Evolutionary conservation across 2,113 vertebrate species (phyloP).

Genomic region (Phyllostomus hastatus): DNA sequence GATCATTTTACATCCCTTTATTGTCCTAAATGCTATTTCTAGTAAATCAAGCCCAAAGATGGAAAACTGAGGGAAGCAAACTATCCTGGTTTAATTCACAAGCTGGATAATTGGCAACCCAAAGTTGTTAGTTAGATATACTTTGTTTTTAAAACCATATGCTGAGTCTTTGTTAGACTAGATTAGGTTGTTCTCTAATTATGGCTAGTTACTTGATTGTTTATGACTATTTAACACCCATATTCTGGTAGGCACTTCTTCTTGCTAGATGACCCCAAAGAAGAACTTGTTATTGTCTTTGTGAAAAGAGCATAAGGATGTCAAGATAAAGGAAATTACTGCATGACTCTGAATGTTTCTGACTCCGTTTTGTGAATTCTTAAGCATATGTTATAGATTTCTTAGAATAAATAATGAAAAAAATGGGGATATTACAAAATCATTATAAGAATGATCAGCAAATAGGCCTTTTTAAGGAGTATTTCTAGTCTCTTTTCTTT

Average conservation of each 20-base stretch:
- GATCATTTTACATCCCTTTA: slow-evolving; percentile 6
- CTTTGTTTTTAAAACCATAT: slow-evolving; percentile 22
- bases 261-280: not conserved
- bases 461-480: not conserved
- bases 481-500: not conserved
- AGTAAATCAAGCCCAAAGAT: not conserved
- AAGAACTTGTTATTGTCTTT: not conserved
- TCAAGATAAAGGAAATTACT: not conserved
- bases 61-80: not conserved
- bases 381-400: not conserved
- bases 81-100: not conserved
- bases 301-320: not conserved
- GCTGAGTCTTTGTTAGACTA: not conserved
- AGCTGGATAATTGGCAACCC: not conserved
- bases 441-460: not conserved
- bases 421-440: not conserved
- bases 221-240: not conserved
- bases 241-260: not conserved
- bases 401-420: slow-evolving; percentile 15
- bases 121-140: slow-evolving; percentile 6
- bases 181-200: not conserved
- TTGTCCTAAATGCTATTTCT: slow-evolving; percentile 10
- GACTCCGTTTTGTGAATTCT: slow-evolving; percentile 34
- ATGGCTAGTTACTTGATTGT: not conserved
- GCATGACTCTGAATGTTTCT: not conserved